Evolutionary conservation across 1,140 invertebrate genomes (phyloP).

Genomic region (Meloidogyne hapla): DNA sequence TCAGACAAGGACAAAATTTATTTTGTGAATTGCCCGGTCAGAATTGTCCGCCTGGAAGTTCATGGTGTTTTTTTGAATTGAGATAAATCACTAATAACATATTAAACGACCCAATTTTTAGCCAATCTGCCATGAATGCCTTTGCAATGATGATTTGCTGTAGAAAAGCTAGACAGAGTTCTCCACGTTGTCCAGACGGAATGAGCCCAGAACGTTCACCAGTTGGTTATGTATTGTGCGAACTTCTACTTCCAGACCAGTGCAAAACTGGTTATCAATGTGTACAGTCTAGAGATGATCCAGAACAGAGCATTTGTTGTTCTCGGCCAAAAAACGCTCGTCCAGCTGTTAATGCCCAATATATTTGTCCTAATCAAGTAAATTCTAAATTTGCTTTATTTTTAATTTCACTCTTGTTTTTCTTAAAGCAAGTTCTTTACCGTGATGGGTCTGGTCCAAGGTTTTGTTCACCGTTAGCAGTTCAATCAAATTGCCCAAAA

Average conservation of each 20-base stretch:
- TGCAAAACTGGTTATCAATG: slow-evolving; percentile 18
- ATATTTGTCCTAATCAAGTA: slow-evolving; percentile 27
- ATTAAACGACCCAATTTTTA: too few species aligned
- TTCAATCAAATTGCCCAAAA: not conserved
- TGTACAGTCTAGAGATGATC: slow-evolving; percentile 20
- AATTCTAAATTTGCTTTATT: slow-evolving; percentile 1
- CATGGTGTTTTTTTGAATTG: not conserved
- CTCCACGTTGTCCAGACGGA: slow-evolving; percentile 41
- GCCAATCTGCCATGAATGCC: slow-evolving; percentile 39
- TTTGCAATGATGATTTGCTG: slow-evolving; percentile 49
- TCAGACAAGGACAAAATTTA: slow-evolving; percentile 24
- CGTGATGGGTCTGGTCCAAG: slow-evolving; percentile 22
- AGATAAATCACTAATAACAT: too few species aligned
- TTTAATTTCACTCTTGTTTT: slow-evolving; percentile 30
- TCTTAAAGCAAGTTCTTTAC: slow-evolving; percentile 16
- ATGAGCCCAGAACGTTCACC: slow-evolving; percentile 39
- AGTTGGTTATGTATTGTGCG: slow-evolving; percentile 47
- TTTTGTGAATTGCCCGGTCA: slow-evolving; percentile 28
- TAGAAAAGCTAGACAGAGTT: slow-evolving; percentile 27
- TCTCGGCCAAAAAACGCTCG: slow-evolving; percentile 9
- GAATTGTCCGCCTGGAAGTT: slow-evolving; percentile 20
- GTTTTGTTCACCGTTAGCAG: slow-evolving; percentile 18
- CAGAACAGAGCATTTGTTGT: slow-evolving; percentile 18
- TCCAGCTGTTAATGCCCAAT: not conserved
- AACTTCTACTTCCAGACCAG: slow-evolving; percentile 35